These are phyloP conservation scores for Phalera bucephala DNA, from an alignment of 2,888 invertebrate species.

Conservation along the genomic window DNA sequence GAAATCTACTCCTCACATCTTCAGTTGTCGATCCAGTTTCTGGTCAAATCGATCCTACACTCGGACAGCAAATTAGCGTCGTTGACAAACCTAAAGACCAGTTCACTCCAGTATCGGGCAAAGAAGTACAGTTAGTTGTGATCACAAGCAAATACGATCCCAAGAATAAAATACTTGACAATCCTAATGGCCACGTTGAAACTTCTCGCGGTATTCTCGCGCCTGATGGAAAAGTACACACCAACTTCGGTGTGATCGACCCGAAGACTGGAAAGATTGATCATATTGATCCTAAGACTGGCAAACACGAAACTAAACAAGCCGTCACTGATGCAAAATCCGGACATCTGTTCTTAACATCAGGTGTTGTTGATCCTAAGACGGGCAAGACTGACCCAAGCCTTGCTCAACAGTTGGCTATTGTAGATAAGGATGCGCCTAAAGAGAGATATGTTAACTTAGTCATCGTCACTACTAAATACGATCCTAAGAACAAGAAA, in stretches of 20 bases:
- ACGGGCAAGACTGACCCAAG: slow-evolving; percentile 76
- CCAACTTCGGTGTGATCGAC: slow-evolving; percentile 78
- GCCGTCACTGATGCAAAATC: slow-evolving; percentile 76
- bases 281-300: slow-evolving; percentile 78
- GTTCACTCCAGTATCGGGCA: slow-evolving; percentile 55
- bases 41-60: slow-evolving; percentile 72
- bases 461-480: slow-evolving; percentile 73
- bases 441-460: slow-evolving; percentile 62
- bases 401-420: slow-evolving; percentile 74
- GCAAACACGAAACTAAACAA: slow-evolving; percentile 80
- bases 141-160: slow-evolving; percentile 81
- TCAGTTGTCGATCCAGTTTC: slow-evolving; percentile 80
- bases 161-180: slow-evolving; percentile 76
- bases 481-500: slow-evolving; percentile 72
- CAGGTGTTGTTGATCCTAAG: slow-evolving; percentile 79
- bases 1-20: slow-evolving; percentile 77
- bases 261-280: slow-evolving; percentile 77
- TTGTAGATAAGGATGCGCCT: slow-evolving; percentile 49
- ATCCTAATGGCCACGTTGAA: slow-evolving; percentile 76
- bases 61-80: slow-evolving; percentile 75
- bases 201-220: slow-evolving; percentile 65
- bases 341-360: slow-evolving; percentile 72
- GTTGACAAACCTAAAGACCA: slow-evolving; percentile 52
- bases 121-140: slow-evolving; percentile 69
- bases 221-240: slow-evolving; percentile 70